Percentiles rank a stretch among this genome's conserved stretches.
Evolutionary conservation across 2,797 vertebrate genomes (phyloP).

Genomic region (Pachyuromys duprasi): DNA sequence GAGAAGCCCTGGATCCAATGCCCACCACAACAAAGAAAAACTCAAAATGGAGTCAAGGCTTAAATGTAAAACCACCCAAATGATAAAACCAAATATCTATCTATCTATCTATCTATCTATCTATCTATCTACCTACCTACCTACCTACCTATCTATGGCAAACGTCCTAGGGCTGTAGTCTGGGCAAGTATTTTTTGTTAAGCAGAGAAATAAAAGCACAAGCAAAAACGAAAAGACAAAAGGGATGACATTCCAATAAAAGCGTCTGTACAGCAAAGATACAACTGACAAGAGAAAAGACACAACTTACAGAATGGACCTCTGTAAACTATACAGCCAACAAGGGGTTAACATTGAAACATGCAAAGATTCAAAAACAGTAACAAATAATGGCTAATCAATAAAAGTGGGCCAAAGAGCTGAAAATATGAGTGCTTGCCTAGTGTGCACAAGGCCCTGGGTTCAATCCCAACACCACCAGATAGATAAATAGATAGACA

Average conservation of each 20-base stretch:
- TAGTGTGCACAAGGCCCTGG: not conserved
- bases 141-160: too few species aligned
- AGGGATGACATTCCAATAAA: too few species aligned
- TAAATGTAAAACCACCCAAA: not conserved
- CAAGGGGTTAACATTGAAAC: not conserved
- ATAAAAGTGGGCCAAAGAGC: not conserved
- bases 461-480: not conserved
- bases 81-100: not conserved
- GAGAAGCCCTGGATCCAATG: not conserved
- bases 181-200: not conserved
- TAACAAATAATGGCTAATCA: not conserved
- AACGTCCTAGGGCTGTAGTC: too few species aligned
- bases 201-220: not conserved
- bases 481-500: not conserved
- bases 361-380: not conserved
- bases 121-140: too few species aligned
- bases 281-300: not conserved
- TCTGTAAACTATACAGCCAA: not conserved
- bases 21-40: not conserved
- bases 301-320: not conserved
- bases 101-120: too few species aligned
- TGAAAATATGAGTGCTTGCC: not conserved
- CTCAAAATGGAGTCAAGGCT: not conserved
- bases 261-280: not conserved
- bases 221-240: not conserved